A percentile compares a stretch with the other conserved stretches of the same genome.
These are phyloP conservation scores for Apostichopus japonicus DNA, from an alignment of 35 echinoderm and acorn worm species.

Conservation along the genomic window DNA sequence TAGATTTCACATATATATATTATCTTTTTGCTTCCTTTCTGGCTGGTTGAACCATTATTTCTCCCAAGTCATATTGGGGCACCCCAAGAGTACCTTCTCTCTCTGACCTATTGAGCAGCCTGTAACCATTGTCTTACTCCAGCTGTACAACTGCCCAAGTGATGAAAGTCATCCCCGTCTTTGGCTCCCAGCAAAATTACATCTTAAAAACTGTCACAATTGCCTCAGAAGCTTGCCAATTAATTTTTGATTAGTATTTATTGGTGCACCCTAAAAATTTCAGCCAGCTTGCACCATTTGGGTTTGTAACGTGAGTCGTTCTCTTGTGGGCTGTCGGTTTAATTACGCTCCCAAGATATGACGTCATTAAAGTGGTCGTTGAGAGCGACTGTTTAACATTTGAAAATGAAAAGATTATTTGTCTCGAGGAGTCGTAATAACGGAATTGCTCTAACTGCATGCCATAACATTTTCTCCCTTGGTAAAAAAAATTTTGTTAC, in stretches of 20 bases:
- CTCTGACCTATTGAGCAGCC: conserved; percentile 26
- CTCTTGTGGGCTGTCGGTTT: neutral
- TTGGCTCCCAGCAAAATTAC: conserved; percentile 39
- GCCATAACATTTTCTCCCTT: too few species aligned
- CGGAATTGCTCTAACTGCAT: neutral
- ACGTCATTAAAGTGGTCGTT: neutral
- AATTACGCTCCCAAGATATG: neutral
- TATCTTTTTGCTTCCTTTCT: too few species aligned
- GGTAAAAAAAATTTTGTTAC: too few species aligned
- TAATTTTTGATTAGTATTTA: conserved; percentile 50
- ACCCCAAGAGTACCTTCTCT: neutral
- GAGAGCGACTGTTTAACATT: neutral
- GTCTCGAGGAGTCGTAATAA: neutral
- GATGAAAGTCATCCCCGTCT: conserved; percentile 41
- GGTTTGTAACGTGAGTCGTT: neutral
- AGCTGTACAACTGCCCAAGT: neutral
- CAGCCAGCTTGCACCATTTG: neutral
- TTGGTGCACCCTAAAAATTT: neutral
- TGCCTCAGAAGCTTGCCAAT: conserved; percentile 47
- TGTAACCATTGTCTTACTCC: neutral
- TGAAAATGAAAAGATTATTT: neutral
- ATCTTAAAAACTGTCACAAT: conserved; percentile 7
- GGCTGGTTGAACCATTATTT: too few species aligned
- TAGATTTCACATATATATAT: too few species aligned
- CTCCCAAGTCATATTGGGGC: too few species aligned